These are phyloP conservation scores for Trachops cirrhosus DNA, from an alignment of 2,797 vertebrate species.

Conservation along the genomic window DNA sequence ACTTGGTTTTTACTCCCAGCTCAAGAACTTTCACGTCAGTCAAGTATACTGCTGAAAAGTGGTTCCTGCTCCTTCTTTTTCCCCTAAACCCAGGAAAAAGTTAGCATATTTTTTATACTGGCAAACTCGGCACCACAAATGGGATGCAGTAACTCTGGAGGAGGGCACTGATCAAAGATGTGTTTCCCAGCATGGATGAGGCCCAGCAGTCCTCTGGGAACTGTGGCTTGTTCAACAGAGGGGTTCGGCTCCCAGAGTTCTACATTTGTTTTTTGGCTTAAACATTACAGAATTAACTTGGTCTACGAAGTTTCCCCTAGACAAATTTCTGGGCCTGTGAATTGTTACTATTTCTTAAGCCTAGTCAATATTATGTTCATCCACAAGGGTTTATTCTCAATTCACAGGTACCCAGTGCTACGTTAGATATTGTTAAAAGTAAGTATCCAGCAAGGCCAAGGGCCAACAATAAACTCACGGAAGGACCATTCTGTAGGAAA, in stretches of 20 bases:
- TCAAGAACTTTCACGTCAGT: neutral
- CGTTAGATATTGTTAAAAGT: neutral
- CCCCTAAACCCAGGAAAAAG: neutral
- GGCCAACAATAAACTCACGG: neutral
- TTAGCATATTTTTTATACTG: neutral
- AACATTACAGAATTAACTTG: neutral
- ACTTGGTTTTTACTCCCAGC: conserved; percentile 7
- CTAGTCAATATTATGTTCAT: neutral
- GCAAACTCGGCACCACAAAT: neutral
- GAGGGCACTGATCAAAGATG: no score
- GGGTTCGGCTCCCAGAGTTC: neutral
- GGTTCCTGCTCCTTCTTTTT: neutral
- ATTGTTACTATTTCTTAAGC: neutral
- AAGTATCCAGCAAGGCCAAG: neutral
- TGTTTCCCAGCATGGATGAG: neutral
- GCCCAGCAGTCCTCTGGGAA: neutral
- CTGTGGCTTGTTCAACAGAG: neutral
- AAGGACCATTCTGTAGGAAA: neutral
- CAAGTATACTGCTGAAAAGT: neutral
- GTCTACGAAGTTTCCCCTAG: neutral
- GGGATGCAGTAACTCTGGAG: no score
- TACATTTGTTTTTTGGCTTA: neutral
- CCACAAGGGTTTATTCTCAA: neutral
- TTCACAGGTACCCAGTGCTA: neutral
- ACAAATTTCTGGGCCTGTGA: neutral